Conservation (phyloP, 2,113 vertebrate species). For the Ciconia maguari region DNA sequence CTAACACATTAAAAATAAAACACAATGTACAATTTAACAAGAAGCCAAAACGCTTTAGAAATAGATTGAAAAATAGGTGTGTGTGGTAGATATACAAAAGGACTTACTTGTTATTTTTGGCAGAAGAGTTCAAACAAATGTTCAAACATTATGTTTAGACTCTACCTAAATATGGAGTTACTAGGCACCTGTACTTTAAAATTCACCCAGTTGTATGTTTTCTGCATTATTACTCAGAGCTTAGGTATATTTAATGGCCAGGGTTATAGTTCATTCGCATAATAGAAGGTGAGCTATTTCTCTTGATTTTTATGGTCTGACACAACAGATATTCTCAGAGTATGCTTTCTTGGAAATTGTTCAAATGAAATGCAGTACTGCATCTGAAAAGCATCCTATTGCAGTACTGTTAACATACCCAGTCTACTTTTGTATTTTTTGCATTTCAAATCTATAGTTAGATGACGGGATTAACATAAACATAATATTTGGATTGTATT, state of each 20-base stretch:
- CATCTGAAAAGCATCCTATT: not conserved
- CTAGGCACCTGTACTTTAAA: not conserved
- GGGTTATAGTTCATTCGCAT: not conserved
- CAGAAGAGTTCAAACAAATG: not conserved
- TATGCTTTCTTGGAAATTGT: not conserved
- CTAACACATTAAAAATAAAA: not conserved
- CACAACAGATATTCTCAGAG: not conserved
- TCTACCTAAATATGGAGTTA: not conserved
- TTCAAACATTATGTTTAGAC: not conserved
- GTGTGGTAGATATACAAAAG: not conserved
- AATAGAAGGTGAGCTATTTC: not conserved
- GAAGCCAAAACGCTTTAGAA: not conserved
- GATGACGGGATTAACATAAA: not conserved
- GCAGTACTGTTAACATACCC: not conserved
- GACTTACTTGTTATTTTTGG: not conserved
- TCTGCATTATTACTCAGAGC: not conserved
- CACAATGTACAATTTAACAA: not conserved
- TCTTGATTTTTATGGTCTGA: not conserved
- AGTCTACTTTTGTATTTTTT: not conserved
- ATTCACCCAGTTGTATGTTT: not conserved
- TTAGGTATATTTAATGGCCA: not conserved
- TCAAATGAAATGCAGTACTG: not conserved
- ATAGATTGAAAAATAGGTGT: not conserved
- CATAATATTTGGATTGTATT: not conserved
- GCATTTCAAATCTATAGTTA: not conserved